phyloP scores from a whole-genome alignment of 2,113 vertebrate species.

The Erpornis zantholeuca region DNA sequence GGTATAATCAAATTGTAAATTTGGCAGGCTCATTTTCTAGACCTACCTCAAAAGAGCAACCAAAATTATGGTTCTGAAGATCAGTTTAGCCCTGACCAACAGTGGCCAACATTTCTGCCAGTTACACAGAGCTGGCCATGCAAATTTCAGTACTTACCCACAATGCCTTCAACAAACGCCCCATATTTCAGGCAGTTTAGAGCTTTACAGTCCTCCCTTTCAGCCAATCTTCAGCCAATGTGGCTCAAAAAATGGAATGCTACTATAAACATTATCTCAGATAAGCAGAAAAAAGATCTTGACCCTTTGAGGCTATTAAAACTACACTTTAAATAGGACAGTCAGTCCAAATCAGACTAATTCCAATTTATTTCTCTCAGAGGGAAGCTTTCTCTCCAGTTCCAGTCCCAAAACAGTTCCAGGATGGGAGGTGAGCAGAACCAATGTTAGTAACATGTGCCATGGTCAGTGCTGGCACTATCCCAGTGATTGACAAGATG shows the following conservation, averaged over 20 bases:
- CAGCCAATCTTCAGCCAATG: neutral
- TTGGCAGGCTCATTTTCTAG: neutral
- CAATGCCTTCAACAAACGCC: neutral
- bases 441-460: fast-evolving
- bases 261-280: neutral
- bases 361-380: neutral
- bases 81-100: neutral
- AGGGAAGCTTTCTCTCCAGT: neutral
- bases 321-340: neutral
- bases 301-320: neutral
- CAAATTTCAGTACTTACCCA: neutral
- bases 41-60: neutral
- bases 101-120: neutral
- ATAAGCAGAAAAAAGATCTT: neutral
- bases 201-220: neutral
- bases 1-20: neutral
- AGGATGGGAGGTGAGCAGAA: neutral
- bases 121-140: neutral
- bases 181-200: neutral
- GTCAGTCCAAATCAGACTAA: neutral
- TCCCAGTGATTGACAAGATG: neutral
- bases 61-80: conserved; percentile 11
- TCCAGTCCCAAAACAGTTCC: neutral
- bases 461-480: neutral
- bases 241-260: neutral